Conservation (phyloP, 2,113 vertebrate genomes). For the Actenoides lindsayi region DNA sequence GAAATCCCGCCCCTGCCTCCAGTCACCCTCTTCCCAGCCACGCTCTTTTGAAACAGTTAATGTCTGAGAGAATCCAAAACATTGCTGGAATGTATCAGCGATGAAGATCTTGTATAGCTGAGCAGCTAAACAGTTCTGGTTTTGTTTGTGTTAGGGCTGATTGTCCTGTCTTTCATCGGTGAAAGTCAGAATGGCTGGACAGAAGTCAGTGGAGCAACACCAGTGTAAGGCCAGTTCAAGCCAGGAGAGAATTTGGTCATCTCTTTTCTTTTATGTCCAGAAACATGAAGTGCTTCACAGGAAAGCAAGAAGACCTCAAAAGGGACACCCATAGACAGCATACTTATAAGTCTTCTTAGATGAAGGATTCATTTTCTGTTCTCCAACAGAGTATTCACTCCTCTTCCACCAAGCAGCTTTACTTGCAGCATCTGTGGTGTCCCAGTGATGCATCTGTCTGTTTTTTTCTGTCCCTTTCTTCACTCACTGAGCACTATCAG, state of each 20-base stretch:
- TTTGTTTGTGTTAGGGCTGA: constrained; percentile 49
- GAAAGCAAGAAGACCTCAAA: neutral
- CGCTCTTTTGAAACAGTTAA: constrained; percentile 54
- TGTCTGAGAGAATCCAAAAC: constrained; percentile 52
- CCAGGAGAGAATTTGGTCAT: neutral
- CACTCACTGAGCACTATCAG: neutral
- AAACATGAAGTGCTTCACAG: neutral
- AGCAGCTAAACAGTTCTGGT: constrained; percentile 34
- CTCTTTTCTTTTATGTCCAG: neutral
- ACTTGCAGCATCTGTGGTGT: neutral
- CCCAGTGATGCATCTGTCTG: neutral
- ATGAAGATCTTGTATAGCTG: constrained; percentile 28
- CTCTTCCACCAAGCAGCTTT: neutral
- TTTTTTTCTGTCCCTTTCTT: neutral
- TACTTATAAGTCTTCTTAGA: neutral
- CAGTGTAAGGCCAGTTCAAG: neutral
- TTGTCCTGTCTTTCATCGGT: neutral
- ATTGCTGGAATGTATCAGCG: constrained; percentile 56
- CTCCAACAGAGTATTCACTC: neutral
- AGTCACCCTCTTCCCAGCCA: constrained; percentile 28
- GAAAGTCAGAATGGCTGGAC: constrained; percentile 11
- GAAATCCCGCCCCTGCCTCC: neutral
- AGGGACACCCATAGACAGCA: neutral
- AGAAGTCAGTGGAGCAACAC: neutral
- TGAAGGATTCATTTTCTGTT: neutral